Base-by-base conservation (phyloP, 2,113 vertebrate species). In the Sula dactylatra region DNA sequence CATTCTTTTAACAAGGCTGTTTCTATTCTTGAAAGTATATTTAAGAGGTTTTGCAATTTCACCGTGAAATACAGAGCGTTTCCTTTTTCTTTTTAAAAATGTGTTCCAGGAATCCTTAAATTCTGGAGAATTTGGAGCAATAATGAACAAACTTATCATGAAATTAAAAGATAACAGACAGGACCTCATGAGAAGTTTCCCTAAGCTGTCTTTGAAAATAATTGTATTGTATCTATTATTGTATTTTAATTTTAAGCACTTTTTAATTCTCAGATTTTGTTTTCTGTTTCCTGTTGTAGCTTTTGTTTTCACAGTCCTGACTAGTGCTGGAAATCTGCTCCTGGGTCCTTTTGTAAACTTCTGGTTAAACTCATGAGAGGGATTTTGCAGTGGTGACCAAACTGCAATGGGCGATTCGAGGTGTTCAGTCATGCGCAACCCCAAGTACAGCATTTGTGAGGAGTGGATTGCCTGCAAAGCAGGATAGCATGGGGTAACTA, bases 1-100 rank as follows among this genome's bases (percentile, higher is more conserved):
- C 82, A 70, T 90, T 94, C 78, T 82, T 94, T 86, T 87, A 95
- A 97, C 94, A 95, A 95, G 82, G 91, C 79, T 78, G 58, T 84
- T 95, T 97, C 91, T 94, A 70, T 94, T 95, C 93, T 73, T 72
- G 83, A 67, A 93, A 87, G 58, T 72, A 27, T 76, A 93, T 95
- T 96, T 84, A 87, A 87, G 78, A 95, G 81, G 83, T 88, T 88
- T 88, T 47, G 88, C 49, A 94, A 92, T 95, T 92, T 90, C 88
- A 65, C 76, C 1, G 1, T 76, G 78, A 89, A 90, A 85, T 65
- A 70, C 11, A 31, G 38, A 91, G 31, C 0, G 0, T 80, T 94
- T 88, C 76, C 71, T 91, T 86, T 86, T 86, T 86, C 31, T 64
- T 88, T 67, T 59, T 5, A 42, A 65, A 74, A 88, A 88, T 55